Base-by-base conservation (phyloP, 1,140 invertebrate species). In the Phocides pigmalion region DNA sequence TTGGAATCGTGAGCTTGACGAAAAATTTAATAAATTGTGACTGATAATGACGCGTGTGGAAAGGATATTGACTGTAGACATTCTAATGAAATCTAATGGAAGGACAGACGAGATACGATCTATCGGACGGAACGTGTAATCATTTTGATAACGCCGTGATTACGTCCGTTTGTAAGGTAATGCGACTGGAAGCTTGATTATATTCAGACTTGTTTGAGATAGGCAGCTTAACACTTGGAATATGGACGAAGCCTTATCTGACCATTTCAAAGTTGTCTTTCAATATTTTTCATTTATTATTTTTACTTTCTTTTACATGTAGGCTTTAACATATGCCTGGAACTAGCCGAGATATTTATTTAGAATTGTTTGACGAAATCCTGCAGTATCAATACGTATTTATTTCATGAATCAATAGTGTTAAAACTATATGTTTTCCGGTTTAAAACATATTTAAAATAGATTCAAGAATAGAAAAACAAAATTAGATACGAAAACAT, bases 11-110 rank as follows among this genome's bases (percentile, higher is more conserved):
- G 79, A 77, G 80, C 79, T 87, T 90, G 87, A 90, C 81, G 87
- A 88, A 85, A 87, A 84, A 84, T 77, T 80, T 90, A 87, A 88
- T 89, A 79, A 88, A 88, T 88, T 90, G 84, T 90, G 88, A 90
- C 85, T 88, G 81, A 79, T 80, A 88, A 85, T 83, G 85, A 88
- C 82, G 81, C 84, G 80, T 75, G 74, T 75, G 75, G 77, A 80
- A 82, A 79, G 72, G 72, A 75, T 79, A 84, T 77, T 72, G 76
- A 81, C 76, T 80, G 74, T 66, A 49, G 63, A 70, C 68, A 70
- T 65, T 73, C 65, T 77, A 77, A 80, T 80, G 72, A 73, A 67
- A 75, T 73, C 64, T 77, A 77, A 80, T 80, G 72, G 77, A 67
- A 75, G 70, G 70, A 75, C 68, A 68, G 68, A 68, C 61, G 46